phyloP scores from a whole-genome alignment of 2,888 invertebrate species.

The Serrognathus titanus region DNA sequence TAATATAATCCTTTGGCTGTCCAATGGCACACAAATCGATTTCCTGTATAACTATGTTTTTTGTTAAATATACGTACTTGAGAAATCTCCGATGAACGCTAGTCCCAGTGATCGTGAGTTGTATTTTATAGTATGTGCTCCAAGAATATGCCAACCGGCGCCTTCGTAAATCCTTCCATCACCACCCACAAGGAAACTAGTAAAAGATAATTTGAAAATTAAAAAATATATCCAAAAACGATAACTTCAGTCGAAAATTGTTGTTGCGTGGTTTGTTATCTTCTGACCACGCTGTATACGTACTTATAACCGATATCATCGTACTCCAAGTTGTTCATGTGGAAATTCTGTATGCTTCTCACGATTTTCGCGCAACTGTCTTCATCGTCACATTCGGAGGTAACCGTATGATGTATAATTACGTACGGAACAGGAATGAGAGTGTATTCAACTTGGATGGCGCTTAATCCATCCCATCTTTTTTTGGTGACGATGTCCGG shows the following conservation, averaged over 20 bases:
- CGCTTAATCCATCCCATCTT: slow-evolving; percentile 56
- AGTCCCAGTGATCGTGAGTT: slow-evolving; percentile 55
- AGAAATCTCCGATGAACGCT: slow-evolving; percentile 58
- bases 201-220: slow-evolving; percentile 14
- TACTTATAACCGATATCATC: slow-evolving; percentile 61
- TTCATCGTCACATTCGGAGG: slow-evolving; percentile 48
- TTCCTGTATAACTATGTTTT: too few species aligned
- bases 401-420: slow-evolving; percentile 58
- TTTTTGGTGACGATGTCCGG: too few species aligned
- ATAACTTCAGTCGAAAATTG: too few species aligned
- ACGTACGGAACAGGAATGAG: slow-evolving; percentile 53
- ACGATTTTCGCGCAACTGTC: slow-evolving; percentile 47
- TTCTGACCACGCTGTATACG: slow-evolving; percentile 39
- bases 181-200: slow-evolving; percentile 58
- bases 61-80: slow-evolving; percentile 30
- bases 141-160: slow-evolving; percentile 56
- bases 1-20: too few species aligned
- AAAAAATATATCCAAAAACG: too few species aligned
- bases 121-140: slow-evolving; percentile 56
- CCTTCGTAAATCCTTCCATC: slow-evolving; percentile 62
- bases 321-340: slow-evolving; percentile 51
- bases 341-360: slow-evolving; percentile 52
- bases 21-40: too few species aligned
- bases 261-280: too few species aligned
- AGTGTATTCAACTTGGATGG: slow-evolving; percentile 53